Conservation (phyloP, 2,888 invertebrate genomes). For the Sturmia bella region DNA sequence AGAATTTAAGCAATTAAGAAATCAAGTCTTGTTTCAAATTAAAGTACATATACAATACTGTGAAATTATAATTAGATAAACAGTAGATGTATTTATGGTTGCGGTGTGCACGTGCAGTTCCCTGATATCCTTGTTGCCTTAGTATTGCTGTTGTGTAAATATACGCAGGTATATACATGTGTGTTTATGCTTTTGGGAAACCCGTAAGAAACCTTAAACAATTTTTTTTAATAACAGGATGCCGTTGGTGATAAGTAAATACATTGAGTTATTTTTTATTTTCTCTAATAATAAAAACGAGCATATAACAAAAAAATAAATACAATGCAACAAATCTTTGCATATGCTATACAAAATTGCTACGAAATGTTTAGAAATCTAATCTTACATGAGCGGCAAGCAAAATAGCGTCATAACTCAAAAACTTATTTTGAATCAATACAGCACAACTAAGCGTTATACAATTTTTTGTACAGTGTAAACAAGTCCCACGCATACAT, state of each 20-base stretch:
- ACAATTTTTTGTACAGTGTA: no score
- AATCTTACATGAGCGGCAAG: slow-evolving; percentile 4
- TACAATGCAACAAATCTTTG: slow-evolving; percentile 64
- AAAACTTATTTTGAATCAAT: no score
- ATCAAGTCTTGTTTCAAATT: no score
- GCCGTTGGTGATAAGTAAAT: slow-evolving; percentile 63
- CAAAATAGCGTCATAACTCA: no score
- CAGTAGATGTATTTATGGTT: no score
- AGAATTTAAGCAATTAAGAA: no score
- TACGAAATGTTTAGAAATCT: slow-evolving; percentile 32
- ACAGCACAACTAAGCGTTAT: no score
- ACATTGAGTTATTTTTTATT: neutral
- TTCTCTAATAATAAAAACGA: slow-evolving; percentile 27
- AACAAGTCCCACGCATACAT: no score
- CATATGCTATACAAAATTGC: slow-evolving; percentile 61
- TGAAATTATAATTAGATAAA: no score
- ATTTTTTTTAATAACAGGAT: neutral
- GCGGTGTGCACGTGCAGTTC: no score
- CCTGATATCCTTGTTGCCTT: no score
- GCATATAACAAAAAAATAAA: slow-evolving; percentile 67
- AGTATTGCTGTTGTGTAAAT: slow-evolving; percentile 15
- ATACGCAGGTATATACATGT: neutral
- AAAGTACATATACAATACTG: no score
- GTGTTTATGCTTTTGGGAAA: slow-evolving; percentile 16
- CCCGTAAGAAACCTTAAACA: slow-evolving; percentile 23